Evolutionary conservation across 2,888 invertebrate species (phyloP).

Genomic region (Pyrochroa serraticornis): DNA sequence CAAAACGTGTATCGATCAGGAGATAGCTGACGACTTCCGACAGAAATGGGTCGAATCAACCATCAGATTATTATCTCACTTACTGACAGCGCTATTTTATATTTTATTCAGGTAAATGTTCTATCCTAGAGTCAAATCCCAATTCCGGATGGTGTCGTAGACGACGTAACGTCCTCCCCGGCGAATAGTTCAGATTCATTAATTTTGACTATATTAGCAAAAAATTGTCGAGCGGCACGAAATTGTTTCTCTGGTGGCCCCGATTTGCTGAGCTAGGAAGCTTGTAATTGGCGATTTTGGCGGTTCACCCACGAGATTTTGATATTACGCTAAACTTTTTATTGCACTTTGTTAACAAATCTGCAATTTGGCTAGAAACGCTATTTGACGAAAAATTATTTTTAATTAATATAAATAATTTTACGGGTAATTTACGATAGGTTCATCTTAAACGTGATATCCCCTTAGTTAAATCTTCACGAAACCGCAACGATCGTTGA

Average conservation of each 20-base stretch:
- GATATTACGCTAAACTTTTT: not conserved
- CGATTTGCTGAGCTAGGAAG: too few relatives aligned
- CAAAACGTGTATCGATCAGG: conserved; percentile 32
- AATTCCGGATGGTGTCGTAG: not conserved
- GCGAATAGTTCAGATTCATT: not conserved
- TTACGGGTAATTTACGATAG: too few relatives aligned
- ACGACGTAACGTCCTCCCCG: not conserved
- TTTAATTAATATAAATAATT: too few relatives aligned
- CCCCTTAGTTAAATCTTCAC: too few relatives aligned
- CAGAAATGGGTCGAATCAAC: conserved; percentile 47
- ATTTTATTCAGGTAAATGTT: conserved; percentile 53
- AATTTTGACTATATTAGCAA: not conserved
- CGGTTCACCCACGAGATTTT: not conserved
- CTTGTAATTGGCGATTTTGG: too few relatives aligned
- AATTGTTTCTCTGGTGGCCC: too few relatives aligned
- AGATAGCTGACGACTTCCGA: conserved; percentile 32
- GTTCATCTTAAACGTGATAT: too few relatives aligned
- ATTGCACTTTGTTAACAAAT: too few relatives aligned
- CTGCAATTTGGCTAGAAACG: too few relatives aligned
- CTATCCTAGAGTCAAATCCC: conserved; percentile 35
- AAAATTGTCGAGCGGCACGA: not conserved
- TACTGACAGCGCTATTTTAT: conserved; percentile 46
- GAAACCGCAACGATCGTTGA: too few relatives aligned
- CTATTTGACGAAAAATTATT: too few relatives aligned
- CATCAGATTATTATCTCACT: conserved; percentile 41